phyloP scores from a whole-genome alignment of 2,797 vertebrate genomes.

The Falco concolor region DNA sequence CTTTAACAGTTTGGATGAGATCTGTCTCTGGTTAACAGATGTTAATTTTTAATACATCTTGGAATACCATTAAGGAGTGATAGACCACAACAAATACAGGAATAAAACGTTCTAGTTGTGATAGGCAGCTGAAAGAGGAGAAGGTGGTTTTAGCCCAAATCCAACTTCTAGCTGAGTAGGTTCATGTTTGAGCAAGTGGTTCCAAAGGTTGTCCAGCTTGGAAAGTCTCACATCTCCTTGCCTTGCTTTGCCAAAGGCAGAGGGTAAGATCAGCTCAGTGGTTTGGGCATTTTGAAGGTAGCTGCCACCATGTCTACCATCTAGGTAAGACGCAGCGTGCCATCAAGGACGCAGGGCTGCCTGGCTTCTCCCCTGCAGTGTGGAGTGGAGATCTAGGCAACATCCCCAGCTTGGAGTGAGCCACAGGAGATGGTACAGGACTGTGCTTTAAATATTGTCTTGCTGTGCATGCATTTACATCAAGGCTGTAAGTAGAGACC shows the following conservation, averaged over 20 bases:
- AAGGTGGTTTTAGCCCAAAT: not conserved
- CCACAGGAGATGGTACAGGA: not conserved
- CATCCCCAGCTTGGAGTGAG: not conserved
- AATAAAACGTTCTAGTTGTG: not conserved
- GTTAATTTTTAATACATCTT: slow-evolving; percentile 13
- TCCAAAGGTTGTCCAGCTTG: not conserved
- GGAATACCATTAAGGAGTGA: not conserved
- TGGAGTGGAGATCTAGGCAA: not conserved
- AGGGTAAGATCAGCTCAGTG: not conserved
- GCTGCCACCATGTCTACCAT: not conserved
- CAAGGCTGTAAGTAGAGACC: not conserved
- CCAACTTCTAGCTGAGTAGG: not conserved
- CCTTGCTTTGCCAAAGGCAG: not conserved
- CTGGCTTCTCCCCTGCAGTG: not conserved
- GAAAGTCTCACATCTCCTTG: not conserved
- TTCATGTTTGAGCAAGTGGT: not conserved
- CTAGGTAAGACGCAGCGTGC: not conserved
- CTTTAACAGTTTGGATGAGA: not conserved
- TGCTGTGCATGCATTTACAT: not conserved
- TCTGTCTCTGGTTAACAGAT: not conserved
- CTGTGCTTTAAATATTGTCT: not conserved
- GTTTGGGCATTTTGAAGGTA: not conserved
- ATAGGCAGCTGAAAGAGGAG: not conserved
- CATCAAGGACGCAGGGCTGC: not conserved
- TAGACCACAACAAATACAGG: not conserved